Percentiles rank a stretch among this genome's conserved stretches.
Evolutionary conservation across 2,797 vertebrate species (phyloP).

Genomic region (Brachymystax lenok): DNA sequence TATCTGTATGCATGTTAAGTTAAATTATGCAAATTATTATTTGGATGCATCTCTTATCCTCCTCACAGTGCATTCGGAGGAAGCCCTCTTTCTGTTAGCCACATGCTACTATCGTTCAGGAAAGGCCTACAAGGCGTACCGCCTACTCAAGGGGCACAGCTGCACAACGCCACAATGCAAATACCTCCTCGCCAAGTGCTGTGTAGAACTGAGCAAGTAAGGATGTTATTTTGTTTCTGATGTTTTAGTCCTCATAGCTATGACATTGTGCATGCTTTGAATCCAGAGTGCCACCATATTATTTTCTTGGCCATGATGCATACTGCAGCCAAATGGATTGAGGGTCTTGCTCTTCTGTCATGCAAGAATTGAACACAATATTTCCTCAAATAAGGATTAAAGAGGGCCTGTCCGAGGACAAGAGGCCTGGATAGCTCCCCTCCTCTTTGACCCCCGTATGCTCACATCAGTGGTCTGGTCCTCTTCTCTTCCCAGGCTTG

Average conservation of each 20-base stretch:
- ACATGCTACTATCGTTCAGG: conserved; percentile 98
- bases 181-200: conserved; percentile 97
- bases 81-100: conserved; percentile 92
- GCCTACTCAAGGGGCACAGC: conserved; percentile 95
- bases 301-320: background rate
- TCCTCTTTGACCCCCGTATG: background rate
- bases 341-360: too few relatives aligned
- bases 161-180: conserved; percentile 95
- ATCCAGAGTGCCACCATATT: background rate
- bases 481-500: conserved; percentile 77
- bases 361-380: too few relatives aligned
- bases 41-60: background rate
- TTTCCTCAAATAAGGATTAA: too few relatives aligned
- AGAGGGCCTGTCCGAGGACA: background rate
- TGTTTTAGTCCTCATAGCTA: background rate
- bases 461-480: background rate
- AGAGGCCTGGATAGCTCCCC: background rate
- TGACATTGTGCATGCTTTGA: background rate
- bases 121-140: conserved; percentile 96
- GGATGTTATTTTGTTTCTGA: conserved; percentile 36
- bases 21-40: background rate
- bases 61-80: conserved; percentile 87
- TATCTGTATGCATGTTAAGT: background rate
- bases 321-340: too few relatives aligned
- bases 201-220: conserved; percentile 97